These are phyloP conservation scores for Crax fasciolata DNA, from an alignment of 2,797 vertebrate species.

Conservation along the genomic window DNA sequence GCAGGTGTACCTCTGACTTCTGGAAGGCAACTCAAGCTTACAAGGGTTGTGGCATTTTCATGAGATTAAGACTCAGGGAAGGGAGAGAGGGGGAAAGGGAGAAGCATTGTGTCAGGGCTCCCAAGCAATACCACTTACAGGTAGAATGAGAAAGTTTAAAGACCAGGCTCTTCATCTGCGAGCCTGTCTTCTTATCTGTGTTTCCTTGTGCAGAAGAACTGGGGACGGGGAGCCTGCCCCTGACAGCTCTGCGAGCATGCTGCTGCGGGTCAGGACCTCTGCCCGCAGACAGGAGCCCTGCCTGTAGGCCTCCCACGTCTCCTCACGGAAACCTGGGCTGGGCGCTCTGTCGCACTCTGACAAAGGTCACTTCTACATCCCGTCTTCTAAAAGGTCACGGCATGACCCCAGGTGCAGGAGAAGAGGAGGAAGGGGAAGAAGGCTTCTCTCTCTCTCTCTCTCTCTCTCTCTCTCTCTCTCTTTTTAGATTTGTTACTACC, in stretches of 20 bases:
- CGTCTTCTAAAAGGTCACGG: constrained; percentile 62
- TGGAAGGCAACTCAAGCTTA: background rate
- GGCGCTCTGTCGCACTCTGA: constrained; percentile 38
- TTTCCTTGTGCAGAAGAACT: background rate
- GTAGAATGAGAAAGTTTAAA: constrained; percentile 5
- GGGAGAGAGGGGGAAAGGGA: background rate
- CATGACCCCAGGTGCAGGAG: constrained; percentile 67
- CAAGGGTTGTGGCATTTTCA: constrained; percentile 19
- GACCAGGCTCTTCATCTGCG: constrained; percentile 20
- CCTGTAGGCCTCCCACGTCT: constrained; percentile 58
- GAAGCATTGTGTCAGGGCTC: background rate
- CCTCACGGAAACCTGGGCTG: background rate
- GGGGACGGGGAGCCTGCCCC: constrained; percentile 17
- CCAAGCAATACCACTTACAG: background rate
- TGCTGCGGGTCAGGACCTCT: constrained; percentile 72
- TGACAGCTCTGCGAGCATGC: background rate
- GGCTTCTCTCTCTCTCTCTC: background rate
- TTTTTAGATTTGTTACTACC: background rate
- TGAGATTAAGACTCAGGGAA: background rate
- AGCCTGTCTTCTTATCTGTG: background rate
- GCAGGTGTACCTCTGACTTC: background rate
- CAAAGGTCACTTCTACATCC: constrained; percentile 70
- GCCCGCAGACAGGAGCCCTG: constrained; percentile 30
- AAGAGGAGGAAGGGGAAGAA: constrained; percentile 13
- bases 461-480: background rate